Conservation (phyloP, 2,888 invertebrate genomes). For the Epirrhoe tristata region DNA sequence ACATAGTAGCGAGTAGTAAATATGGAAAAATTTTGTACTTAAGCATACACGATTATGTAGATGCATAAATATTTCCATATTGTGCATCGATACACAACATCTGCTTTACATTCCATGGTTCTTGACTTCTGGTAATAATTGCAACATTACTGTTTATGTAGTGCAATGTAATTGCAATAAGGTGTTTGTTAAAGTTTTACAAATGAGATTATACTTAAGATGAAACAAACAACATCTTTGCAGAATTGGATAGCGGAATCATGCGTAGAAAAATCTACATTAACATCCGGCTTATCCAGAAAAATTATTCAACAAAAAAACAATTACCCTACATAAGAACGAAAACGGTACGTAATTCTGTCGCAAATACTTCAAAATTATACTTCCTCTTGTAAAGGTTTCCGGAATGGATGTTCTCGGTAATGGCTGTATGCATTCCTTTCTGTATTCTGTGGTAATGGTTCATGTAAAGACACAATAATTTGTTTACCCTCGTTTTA, state of each 20-base stretch:
- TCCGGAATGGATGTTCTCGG: constrained; percentile 14
- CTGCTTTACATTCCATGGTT: constrained; percentile 42
- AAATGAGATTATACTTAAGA: not conserved
- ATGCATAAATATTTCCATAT: constrained; percentile 27
- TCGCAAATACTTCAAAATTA: constrained; percentile 19
- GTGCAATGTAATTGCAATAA: too few relatives aligned
- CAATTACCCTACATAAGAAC: not conserved
- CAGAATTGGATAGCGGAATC: not conserved
- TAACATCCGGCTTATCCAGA: not conserved
- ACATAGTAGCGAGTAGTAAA: not conserved
- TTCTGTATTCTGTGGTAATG: too few relatives aligned
- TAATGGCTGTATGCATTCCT: too few relatives aligned
- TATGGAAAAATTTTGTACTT: not conserved
- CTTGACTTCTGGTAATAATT: constrained; percentile 20
- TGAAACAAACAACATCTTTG: not conserved
- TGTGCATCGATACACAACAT: constrained; percentile 37
- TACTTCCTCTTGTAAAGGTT: constrained; percentile 18
- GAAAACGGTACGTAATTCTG: constrained; percentile 5
- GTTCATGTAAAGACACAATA: constrained; percentile 15
- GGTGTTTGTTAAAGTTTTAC: too few relatives aligned
- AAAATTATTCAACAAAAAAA: not conserved
- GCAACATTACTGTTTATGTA: not conserved
- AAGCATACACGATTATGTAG: not conserved
- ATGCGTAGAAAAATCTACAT: not conserved
- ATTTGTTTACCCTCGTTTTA: constrained; percentile 13